These are phyloP conservation scores for Anabas testudineus DNA, from an alignment of 2,797 vertebrate genomes.

Conservation along the genomic window DNA sequence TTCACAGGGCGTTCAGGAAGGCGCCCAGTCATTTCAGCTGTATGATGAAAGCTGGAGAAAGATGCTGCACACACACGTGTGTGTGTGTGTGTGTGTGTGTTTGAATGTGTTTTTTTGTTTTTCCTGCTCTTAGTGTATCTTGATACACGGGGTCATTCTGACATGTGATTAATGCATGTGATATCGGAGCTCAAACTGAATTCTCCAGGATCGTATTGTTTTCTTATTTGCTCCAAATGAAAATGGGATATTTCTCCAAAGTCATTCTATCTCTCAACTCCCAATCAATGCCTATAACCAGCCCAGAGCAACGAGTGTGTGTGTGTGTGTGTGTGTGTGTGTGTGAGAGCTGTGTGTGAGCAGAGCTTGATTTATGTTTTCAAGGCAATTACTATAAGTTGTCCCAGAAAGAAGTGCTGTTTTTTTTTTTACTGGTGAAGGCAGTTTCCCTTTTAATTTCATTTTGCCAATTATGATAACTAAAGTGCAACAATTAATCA, in stretches of 20 bases:
- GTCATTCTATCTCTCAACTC: conserved; percentile 55
- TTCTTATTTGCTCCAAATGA: conserved; percentile 68
- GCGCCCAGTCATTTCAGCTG: conserved; percentile 65
- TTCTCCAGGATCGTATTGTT: conserved; percentile 67
- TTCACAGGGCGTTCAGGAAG: conserved; percentile 62
- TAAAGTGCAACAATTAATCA: conserved; percentile 80
- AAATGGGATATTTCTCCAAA: conserved; percentile 72
- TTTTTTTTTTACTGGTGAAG: conserved; percentile 75
- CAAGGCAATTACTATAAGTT: conserved; percentile 75
- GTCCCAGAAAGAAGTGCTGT: conserved; percentile 58
- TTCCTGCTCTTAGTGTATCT: conserved; percentile 34
- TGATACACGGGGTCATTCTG: conserved; percentile 42
- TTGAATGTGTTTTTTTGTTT: conserved; percentile 14
- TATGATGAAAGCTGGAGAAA: conserved; percentile 80
- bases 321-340: conserved; percentile 7
- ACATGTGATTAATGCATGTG: conserved; percentile 73
- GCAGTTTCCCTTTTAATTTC: conserved; percentile 77
- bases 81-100: conserved; percentile 8
- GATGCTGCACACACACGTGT: conserved; percentile 21
- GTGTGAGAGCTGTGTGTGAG: conserved; percentile 48
- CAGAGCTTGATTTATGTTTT: conserved; percentile 68
- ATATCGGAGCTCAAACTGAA: conserved; percentile 59
- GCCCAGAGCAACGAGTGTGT: conserved; percentile 12
- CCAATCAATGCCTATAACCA: conserved; percentile 61
- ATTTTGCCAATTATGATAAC: conserved; percentile 73